Percentiles rank a stretch among this genome's conserved stretches.
Evolutionary conservation across 2,888 invertebrate genomes (phyloP).

Genomic region (Clusia tigrina): DNA sequence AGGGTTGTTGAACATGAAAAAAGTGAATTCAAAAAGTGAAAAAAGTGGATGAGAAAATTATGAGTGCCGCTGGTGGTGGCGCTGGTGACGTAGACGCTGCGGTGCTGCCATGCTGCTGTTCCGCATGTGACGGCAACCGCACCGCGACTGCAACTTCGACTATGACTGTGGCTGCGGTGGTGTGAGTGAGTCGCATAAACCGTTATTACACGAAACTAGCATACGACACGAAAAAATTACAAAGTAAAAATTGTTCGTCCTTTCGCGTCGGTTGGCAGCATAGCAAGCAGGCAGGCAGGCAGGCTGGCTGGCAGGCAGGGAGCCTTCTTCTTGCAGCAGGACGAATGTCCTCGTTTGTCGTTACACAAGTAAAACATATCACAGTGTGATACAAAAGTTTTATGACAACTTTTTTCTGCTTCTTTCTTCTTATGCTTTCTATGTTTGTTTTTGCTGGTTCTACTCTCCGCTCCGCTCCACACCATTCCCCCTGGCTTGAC

Average conservation of each 20-base stretch:
- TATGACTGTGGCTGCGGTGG: conserved; percentile 4
- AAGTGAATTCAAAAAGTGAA: conserved; percentile 14
- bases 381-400: conserved; percentile 44
- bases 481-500: conserved; percentile 19
- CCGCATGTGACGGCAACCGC: neutral
- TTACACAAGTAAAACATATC: conserved; percentile 46
- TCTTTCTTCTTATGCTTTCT: neutral
- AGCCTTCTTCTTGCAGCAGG: no score
- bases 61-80: conserved; percentile 37
- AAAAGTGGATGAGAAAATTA: conserved; percentile 31
- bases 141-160: neutral
- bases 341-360: conserved; percentile 47
- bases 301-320: conserved; percentile 1
- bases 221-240: conserved; percentile 30
- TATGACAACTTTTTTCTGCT: conserved; percentile 39
- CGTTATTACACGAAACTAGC: conserved; percentile 33
- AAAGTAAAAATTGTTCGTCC: conserved; percentile 28
- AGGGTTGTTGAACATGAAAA: conserved; percentile 11
- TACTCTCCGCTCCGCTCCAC: neutral
- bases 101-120: conserved; percentile 12
- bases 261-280: conserved; percentile 10
- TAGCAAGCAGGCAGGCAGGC: conserved; percentile 30
- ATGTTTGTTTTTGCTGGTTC: no score
- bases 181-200: conserved; percentile 23
- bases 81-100: conserved; percentile 26